Evolutionary conservation across 2,797 vertebrate species (phyloP).

Genomic region (Varecia variegata): DNA sequence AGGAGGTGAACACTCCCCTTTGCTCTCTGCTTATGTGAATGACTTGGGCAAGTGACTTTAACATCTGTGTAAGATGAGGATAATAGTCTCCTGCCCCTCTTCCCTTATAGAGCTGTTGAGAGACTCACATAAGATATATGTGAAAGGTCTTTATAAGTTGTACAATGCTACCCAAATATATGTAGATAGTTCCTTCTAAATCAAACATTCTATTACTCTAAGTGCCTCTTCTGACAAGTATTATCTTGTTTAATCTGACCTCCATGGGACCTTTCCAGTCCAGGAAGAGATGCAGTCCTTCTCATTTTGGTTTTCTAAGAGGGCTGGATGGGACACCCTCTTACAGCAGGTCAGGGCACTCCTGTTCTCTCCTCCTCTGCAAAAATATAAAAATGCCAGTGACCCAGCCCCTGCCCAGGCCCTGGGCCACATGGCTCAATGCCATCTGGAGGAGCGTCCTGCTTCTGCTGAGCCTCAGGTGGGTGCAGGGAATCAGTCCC

Average conservation of each 20-base stretch:
- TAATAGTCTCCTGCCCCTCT: not conserved
- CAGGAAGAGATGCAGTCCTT: not conserved
- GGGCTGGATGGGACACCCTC: not conserved
- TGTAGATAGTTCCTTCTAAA: slow-evolving; percentile 52
- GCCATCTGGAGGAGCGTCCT: not conserved
- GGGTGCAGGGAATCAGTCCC: slow-evolving; percentile 61
- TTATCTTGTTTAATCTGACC: slow-evolving; percentile 63
- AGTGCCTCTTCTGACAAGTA: slow-evolving; percentile 54
- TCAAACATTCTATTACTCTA: slow-evolving; percentile 27
- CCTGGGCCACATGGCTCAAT: not conserved
- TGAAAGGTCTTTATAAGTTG: slow-evolving; percentile 47
- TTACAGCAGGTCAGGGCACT: not conserved
- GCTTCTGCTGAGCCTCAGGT: slow-evolving; percentile 42
- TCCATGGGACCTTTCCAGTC: not conserved
- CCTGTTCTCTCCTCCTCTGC: not conserved
- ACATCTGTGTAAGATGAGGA: slow-evolving; percentile 2
- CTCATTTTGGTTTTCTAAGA: slow-evolving; percentile 34
- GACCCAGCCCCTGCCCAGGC: not conserved
- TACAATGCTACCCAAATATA: not conserved
- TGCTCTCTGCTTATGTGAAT: slow-evolving; percentile 19
- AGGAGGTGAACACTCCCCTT: not conserved
- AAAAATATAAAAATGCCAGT: not conserved
- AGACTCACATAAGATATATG: slow-evolving; percentile 40
- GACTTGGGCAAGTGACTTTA: not conserved
- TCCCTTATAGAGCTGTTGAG: not conserved